These are phyloP conservation scores for Oreochromis niloticus DNA, from an alignment of 2,113 vertebrate species.

Conservation along the genomic window DNA sequence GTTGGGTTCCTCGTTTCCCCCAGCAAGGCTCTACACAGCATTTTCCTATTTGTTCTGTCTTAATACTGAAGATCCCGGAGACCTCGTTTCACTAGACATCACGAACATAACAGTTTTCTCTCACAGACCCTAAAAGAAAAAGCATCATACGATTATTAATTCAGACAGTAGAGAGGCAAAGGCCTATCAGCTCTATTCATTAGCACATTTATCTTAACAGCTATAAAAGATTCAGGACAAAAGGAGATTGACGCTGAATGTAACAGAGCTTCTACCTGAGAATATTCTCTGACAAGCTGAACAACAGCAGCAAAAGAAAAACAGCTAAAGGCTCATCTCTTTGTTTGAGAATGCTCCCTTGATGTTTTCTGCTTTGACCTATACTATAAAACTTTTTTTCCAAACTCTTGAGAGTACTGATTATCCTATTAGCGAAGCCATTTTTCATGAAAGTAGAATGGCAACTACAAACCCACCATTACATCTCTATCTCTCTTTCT, in stretches of 20 bases:
- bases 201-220: background rate
- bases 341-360: background rate
- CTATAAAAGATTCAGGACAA: background rate
- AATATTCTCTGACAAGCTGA: background rate
- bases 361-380: background rate
- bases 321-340: background rate
- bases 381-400: background rate
- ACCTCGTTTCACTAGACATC: background rate
- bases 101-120: background rate
- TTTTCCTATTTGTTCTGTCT: background rate
- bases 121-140: background rate
- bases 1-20: background rate
- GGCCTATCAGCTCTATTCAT: background rate
- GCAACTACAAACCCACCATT: background rate
- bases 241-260: background rate
- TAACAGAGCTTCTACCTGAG: background rate
- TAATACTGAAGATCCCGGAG: background rate
- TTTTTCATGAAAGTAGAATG: background rate
- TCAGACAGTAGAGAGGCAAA: background rate
- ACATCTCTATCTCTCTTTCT: background rate
- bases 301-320: background rate
- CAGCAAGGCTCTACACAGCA: background rate
- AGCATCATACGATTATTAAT: slow-evolving; percentile 22
- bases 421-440: background rate
- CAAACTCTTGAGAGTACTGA: background rate